Percentiles rank a stretch among this genome's conserved stretches.
phyloP scores from a whole-genome alignment of 2,888 invertebrate species.

The Rotaria macrura region DNA sequence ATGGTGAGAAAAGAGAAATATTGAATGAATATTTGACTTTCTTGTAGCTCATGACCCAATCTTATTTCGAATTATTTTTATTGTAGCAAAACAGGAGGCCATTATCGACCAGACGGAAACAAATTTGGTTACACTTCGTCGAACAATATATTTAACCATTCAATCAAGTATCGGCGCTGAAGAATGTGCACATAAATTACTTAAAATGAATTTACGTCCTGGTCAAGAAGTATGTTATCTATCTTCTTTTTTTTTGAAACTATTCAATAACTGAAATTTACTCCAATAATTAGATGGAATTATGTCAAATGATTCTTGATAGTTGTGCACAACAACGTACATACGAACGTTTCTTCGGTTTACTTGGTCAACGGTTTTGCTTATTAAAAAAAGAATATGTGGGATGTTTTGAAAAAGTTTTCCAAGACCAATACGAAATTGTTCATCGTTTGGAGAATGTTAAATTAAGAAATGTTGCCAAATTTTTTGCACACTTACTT shows the following conservation, averaged over 20 bases:
- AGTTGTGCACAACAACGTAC: slow-evolving; percentile 97
- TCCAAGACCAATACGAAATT: slow-evolving; percentile 83
- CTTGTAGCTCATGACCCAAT: too few relatives aligned
- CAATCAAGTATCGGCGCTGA: slow-evolving; percentile 96
- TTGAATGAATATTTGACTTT: too few relatives aligned
- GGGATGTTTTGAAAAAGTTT: slow-evolving; percentile 82
- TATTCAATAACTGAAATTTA: background rate
- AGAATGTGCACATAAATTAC: slow-evolving; percentile 93
- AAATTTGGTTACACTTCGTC: slow-evolving; percentile 75
- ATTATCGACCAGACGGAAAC: slow-evolving; percentile 91
- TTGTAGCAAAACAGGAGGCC: too few relatives aligned
- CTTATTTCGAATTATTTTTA: too few relatives aligned
- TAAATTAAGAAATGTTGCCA: slow-evolving; percentile 84
- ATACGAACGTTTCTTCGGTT: slow-evolving; percentile 92
- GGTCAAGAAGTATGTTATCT: slow-evolving; percentile 67
- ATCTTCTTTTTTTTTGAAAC: background rate
- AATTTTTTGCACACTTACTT: slow-evolving; percentile 87
- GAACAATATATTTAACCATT: slow-evolving; percentile 91
- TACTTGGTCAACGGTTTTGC: slow-evolving; percentile 83
- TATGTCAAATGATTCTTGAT: slow-evolving; percentile 96
- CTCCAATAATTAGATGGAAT: slow-evolving; percentile 55
- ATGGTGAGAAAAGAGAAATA: too few relatives aligned
- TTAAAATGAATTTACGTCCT: slow-evolving; percentile 90
- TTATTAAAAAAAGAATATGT: slow-evolving; percentile 82
- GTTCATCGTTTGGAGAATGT: slow-evolving; percentile 84